phyloP scores from a whole-genome alignment of 2,888 invertebrate genomes.

The Sesia apiformis region DNA sequence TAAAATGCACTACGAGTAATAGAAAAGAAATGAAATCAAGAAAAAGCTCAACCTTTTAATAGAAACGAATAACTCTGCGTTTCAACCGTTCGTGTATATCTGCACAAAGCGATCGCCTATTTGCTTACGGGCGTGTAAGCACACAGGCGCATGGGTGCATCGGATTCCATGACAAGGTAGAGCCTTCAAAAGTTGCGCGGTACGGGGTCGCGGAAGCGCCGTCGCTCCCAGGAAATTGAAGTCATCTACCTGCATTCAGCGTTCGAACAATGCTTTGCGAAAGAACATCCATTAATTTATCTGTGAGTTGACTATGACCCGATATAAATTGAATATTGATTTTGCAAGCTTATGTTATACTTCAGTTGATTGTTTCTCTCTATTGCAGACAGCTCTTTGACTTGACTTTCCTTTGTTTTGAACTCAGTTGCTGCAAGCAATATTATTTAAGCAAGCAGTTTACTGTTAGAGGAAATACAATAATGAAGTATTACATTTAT shows the following conservation, averaged over 20 bases:
- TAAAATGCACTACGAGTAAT: neutral
- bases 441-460: too few relatives aligned
- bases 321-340: constrained; percentile 70
- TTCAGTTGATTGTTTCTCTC: too few relatives aligned
- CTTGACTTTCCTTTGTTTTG: too few relatives aligned
- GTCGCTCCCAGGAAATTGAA: constrained; percentile 67
- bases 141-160: constrained; percentile 55
- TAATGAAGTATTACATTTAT: too few relatives aligned
- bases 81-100: constrained; percentile 16
- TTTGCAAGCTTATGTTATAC: constrained; percentile 11
- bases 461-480: too few relatives aligned
- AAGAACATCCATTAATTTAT: constrained; percentile 68
- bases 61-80: constrained; percentile 2
- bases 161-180: constrained; percentile 48
- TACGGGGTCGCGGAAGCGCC: constrained; percentile 41
- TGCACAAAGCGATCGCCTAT: constrained; percentile 44
- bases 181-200: constrained; percentile 59
- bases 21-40: neutral
- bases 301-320: constrained; percentile 52
- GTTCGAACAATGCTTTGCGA: constrained; percentile 66
- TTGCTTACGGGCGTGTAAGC: constrained; percentile 49
- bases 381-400: too few relatives aligned
- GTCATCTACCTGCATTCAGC: constrained; percentile 53
- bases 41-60: neutral
- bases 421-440: too few relatives aligned